Conservation (phyloP, 2,797 vertebrate genomes). For the Huso huso region DNA sequence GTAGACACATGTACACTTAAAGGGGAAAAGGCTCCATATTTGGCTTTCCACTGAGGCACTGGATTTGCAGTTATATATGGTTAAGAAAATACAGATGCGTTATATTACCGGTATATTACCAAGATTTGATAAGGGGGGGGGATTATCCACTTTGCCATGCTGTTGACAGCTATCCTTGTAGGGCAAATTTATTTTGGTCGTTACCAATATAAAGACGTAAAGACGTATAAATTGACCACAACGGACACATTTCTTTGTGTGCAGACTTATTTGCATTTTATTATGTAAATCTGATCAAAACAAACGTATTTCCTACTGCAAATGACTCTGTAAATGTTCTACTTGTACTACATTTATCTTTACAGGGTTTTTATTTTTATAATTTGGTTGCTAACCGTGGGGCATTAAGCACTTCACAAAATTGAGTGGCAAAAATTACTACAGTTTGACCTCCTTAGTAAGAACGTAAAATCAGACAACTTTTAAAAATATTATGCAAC, state of each 20-base stretch:
- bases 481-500: constrained; percentile 19
- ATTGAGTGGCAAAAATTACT: neutral
- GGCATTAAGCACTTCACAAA: neutral
- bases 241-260: constrained; percentile 18
- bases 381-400: neutral
- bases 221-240: neutral
- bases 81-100: too few relatives aligned
- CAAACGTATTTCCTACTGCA: constrained; percentile 31
- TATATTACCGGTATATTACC: too few relatives aligned
- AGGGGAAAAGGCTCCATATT: too few relatives aligned
- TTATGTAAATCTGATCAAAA: constrained; percentile 36
- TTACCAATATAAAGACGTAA: too few relatives aligned
- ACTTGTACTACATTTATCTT: constrained; percentile 41
- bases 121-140: too few relatives aligned
- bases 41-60: too few relatives aligned
- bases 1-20: too few relatives aligned
- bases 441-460: neutral
- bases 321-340: constrained; percentile 34
- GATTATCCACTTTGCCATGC: too few relatives aligned
- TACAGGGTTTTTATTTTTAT: constrained; percentile 15
- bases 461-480: neutral
- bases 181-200: too few relatives aligned
- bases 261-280: constrained; percentile 30
- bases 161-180: too few relatives aligned
- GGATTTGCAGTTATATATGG: too few relatives aligned